These are phyloP conservation scores for Aphaenogaster rudis DNA, from an alignment of 1,140 invertebrate genomes.

Conservation along the genomic window DNA sequence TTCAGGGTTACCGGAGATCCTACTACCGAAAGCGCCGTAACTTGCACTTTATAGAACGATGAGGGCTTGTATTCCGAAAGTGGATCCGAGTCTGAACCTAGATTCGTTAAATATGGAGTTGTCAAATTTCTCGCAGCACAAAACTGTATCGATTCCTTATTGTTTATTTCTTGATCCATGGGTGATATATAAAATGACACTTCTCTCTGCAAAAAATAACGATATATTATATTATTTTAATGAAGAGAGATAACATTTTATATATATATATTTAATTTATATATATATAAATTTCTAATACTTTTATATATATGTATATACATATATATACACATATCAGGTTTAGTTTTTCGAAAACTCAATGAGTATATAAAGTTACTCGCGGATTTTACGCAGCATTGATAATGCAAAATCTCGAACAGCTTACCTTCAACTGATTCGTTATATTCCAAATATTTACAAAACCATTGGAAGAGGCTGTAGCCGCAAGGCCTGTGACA, in stretches of 20 bases:
- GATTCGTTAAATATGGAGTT: constrained; percentile 79
- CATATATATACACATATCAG: not conserved
- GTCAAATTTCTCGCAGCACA: constrained; percentile 80
- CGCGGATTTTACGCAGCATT: not conserved
- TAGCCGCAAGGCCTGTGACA: constrained; percentile 88
- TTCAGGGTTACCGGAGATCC: constrained; percentile 77
- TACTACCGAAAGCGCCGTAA: constrained; percentile 87
- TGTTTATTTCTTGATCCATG: constrained; percentile 82
- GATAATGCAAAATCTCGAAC: constrained; percentile 31
- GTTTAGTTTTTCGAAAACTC: constrained; percentile 9
- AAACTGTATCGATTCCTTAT: constrained; percentile 83
- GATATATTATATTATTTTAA: constrained; percentile 5
- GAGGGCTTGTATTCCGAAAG: constrained; percentile 81
- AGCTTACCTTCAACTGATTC: constrained; percentile 88
- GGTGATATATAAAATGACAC: constrained; percentile 83
- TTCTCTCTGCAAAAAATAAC: constrained; percentile 80
- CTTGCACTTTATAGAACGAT: constrained; percentile 77
- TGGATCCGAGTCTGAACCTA: constrained; percentile 79
- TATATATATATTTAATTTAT: too few species aligned
- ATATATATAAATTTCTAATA: too few species aligned
- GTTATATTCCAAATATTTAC: constrained; percentile 92
- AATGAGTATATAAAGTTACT: not conserved
- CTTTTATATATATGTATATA: too few species aligned
- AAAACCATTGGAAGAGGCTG: constrained; percentile 88
- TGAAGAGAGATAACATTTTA: not conserved